Percentiles rank a stretch among this genome's conserved stretches.
Evolutionary conservation across 2,888 invertebrate species (phyloP).

Genomic region (Nemapogon koenigi): DNA sequence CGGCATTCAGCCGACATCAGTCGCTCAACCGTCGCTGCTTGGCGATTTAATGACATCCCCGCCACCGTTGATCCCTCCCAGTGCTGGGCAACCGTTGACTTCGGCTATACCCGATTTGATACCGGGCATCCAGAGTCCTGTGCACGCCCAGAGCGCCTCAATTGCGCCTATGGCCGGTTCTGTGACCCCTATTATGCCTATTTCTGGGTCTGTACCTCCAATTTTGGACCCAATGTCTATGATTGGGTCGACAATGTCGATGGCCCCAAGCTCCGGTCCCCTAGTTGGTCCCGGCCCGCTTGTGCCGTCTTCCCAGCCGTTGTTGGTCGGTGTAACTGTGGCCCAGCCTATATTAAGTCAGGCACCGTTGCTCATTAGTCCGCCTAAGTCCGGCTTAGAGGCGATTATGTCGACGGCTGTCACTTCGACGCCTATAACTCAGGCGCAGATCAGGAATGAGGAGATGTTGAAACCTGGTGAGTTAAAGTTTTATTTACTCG

Average conservation of each 20-base stretch:
- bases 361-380: slow-evolving; percentile 8
- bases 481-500: slow-evolving; percentile 14
- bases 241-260: too few species aligned
- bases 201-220: not conserved
- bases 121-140: slow-evolving; percentile 31
- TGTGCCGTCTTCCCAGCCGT: slow-evolving; percentile 1
- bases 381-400: not conserved
- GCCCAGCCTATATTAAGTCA: slow-evolving; percentile 13
- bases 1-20: slow-evolving; percentile 7
- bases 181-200: not conserved
- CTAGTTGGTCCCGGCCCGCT: not conserved
- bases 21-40: slow-evolving; percentile 7
- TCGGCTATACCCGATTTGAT: slow-evolving; percentile 38
- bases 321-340: slow-evolving; percentile 10
- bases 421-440: slow-evolving; percentile 47
- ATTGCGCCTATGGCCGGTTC: not conserved
- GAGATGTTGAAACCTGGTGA: slow-evolving; percentile 47
- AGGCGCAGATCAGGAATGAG: slow-evolving; percentile 30
- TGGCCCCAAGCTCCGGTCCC: too few species aligned
- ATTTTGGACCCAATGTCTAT: not conserved
- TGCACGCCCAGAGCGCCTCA: not conserved
- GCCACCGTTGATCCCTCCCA: slow-evolving; percentile 26
- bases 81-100: slow-evolving; percentile 11
- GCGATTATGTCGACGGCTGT: slow-evolving; percentile 24
- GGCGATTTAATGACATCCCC: slow-evolving; percentile 1